Base-by-base conservation (phyloP, 1,140 invertebrate species). In the Plodia interpunctella region DNA sequence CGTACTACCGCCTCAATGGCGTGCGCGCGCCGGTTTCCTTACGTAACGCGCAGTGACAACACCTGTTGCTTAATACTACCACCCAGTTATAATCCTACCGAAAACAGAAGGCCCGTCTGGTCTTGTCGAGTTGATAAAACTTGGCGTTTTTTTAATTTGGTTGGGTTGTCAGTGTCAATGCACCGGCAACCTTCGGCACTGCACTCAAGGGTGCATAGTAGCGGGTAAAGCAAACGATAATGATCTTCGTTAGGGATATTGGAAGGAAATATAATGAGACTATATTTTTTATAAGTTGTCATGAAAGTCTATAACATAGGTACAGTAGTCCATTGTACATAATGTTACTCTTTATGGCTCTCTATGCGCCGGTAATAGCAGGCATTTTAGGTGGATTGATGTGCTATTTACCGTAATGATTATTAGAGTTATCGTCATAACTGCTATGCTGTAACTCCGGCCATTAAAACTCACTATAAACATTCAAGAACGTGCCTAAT, bases 151-250 rank as follows among this genome's bases (percentile, higher is more conserved):
- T 63, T 58, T 5, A 63, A 72, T 78, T 86, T 69, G 62, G 83
- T 49, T 79, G 80, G 77, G 64, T 79, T 68, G 59, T 55, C 63
- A 68, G 74, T 75, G 85, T 88, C 85, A 88, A 78, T 86, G 85
- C 83, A 88, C 85, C 70, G 66, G 75, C 81, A 88, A 86, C 85
- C 83, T 88, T 86, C 83, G 78, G 49, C 69, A 74, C 63, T 83
- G 83, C 83, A 85, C 85, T 85, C 81, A 86, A 86, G 83, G 82
- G 82, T 83, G 80, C 80, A 83, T 80, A 80, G 79, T 82, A 78
- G 75, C 66, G 69, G 74, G 70, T 76, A 73, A 73, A 38, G 65
- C 62, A 64, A 67, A 76, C 78, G 80, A 83, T 83, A 88, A 83
- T 82, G 72, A 88, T 86, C 80, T 87, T 83, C 72, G 80, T 78